These are phyloP conservation scores for Tetragonula carbonaria DNA, from an alignment of 2,888 invertebrate species.

Conservation along the genomic window DNA sequence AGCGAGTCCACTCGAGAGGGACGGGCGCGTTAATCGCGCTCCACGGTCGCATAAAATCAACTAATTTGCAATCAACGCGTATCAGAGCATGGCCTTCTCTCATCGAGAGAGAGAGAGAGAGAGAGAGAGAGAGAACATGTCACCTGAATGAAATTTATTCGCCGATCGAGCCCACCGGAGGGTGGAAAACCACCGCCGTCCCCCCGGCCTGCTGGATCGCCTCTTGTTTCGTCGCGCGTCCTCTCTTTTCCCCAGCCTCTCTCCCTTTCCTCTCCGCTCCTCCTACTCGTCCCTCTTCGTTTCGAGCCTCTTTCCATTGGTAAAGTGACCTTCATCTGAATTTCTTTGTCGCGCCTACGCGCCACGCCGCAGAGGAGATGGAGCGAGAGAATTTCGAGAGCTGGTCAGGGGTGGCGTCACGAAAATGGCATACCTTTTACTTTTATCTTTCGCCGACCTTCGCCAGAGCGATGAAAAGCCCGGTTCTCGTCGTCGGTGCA, in stretches of 20 bases:
- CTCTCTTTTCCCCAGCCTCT: too few relatives aligned
- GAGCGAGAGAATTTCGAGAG: slow-evolving; percentile 29
- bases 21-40: slow-evolving; percentile 8
- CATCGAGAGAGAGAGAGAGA: neutral
- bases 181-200: slow-evolving; percentile 24
- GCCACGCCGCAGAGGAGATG: neutral
- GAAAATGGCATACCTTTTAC: slow-evolving; percentile 35
- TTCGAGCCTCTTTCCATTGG: slow-evolving; percentile 58
- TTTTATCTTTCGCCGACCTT: slow-evolving; percentile 46
- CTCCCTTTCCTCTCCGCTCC: neutral
- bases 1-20: neutral
- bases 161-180: slow-evolving; percentile 15
- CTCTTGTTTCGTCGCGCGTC: slow-evolving; percentile 17
- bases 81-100: slow-evolving; percentile 15
- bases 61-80: slow-evolving; percentile 49
- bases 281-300: neutral
- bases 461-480: neutral
- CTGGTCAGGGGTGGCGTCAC: slow-evolving; percentile 28
- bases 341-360: slow-evolving; percentile 68
- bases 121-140: neutral
- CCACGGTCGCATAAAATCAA: slow-evolving; percentile 36
- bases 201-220: neutral
- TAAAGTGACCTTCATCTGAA: slow-evolving; percentile 77
- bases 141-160: slow-evolving; percentile 10
- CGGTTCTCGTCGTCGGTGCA: neutral